A percentile compares a stretch with the other conserved stretches of the same genome.
These are phyloP conservation scores for Pachyseris speciosa DNA, from an alignment of 64 coral and sea anemone genomes.

Conservation along the genomic window DNA sequence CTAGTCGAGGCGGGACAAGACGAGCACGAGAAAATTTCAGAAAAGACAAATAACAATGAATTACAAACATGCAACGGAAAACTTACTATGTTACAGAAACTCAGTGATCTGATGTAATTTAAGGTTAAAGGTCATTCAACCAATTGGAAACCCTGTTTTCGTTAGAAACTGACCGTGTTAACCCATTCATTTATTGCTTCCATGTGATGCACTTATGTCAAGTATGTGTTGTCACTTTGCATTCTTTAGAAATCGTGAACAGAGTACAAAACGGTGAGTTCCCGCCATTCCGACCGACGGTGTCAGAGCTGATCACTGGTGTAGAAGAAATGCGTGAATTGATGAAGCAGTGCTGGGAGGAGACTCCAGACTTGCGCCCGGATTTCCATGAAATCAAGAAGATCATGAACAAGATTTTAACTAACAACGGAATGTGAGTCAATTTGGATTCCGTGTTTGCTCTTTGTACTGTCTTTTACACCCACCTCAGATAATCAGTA, in stretches of 20 bases:
- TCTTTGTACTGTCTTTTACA: too few relatives aligned
- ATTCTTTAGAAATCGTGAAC: conserved; percentile 74
- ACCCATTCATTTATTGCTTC: too few relatives aligned
- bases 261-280: conserved; percentile 66
- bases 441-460: neutral
- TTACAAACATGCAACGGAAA: too few relatives aligned
- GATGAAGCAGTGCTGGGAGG: conserved; percentile 92
- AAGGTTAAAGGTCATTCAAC: too few relatives aligned
- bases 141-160: too few relatives aligned
- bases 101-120: too few relatives aligned
- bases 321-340: conserved; percentile 80
- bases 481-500: too few relatives aligned
- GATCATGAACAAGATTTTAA: conserved; percentile 73
- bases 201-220: neutral
- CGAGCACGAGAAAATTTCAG: too few relatives aligned
- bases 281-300: conserved; percentile 85
- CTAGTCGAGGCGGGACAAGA: too few relatives aligned
- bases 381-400: conserved; percentile 95
- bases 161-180: too few relatives aligned
- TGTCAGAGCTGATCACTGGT: conserved; percentile 67
- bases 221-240: neutral
- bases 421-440: conserved; percentile 87
- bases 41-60: too few relatives aligned
- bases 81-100: too few relatives aligned
- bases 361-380: conserved; percentile 76